These are phyloP conservation scores for Pseudochaenichthys georgianus DNA, from an alignment of 2,797 vertebrate genomes.

Conservation along the genomic window DNA sequence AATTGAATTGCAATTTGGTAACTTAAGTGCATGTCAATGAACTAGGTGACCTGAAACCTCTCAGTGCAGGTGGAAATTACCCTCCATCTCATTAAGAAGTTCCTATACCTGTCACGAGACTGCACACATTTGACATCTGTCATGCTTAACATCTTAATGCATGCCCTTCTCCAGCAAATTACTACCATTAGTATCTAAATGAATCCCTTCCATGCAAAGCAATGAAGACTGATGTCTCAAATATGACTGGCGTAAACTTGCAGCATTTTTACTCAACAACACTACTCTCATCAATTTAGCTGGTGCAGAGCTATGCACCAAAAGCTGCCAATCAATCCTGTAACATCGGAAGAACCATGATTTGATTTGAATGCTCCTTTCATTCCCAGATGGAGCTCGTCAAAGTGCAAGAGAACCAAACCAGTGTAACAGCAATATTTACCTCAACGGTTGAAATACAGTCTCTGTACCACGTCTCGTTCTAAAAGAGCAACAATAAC, in stretches of 20 bases:
- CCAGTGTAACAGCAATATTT: slow-evolving; percentile 54
- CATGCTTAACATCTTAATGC: slow-evolving; percentile 49
- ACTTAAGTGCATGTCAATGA: slow-evolving; percentile 19
- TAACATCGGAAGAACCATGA: slow-evolving; percentile 67
- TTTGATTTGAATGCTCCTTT: slow-evolving; percentile 70
- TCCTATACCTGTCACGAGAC: slow-evolving; percentile 39
- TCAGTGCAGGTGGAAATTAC: slow-evolving; percentile 33
- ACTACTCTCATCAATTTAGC: slow-evolving; percentile 48
- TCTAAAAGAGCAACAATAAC: slow-evolving; percentile 15
- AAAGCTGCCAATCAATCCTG: slow-evolving; percentile 57
- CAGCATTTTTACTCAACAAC: slow-evolving; percentile 46
- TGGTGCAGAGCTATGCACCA: slow-evolving; percentile 16
- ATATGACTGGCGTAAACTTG: slow-evolving; percentile 31
- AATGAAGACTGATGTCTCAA: slow-evolving; percentile 54
- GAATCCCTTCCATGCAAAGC: slow-evolving; percentile 38
- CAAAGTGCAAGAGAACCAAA: slow-evolving; percentile 36
- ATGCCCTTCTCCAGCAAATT: slow-evolving; percentile 55
- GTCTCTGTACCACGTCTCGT: neutral
- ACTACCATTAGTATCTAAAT: slow-evolving; percentile 62
- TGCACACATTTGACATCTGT: slow-evolving; percentile 51
- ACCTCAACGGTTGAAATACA: slow-evolving; percentile 45
- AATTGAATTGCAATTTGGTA: slow-evolving; percentile 23
- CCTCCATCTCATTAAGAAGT: slow-evolving; percentile 23
- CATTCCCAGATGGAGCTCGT: slow-evolving; percentile 62
- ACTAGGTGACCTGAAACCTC: slow-evolving; percentile 24